These are phyloP conservation scores for Mormyrus iriodes DNA, from an alignment of 2,113 vertebrate genomes.

Conservation along the genomic window DNA sequence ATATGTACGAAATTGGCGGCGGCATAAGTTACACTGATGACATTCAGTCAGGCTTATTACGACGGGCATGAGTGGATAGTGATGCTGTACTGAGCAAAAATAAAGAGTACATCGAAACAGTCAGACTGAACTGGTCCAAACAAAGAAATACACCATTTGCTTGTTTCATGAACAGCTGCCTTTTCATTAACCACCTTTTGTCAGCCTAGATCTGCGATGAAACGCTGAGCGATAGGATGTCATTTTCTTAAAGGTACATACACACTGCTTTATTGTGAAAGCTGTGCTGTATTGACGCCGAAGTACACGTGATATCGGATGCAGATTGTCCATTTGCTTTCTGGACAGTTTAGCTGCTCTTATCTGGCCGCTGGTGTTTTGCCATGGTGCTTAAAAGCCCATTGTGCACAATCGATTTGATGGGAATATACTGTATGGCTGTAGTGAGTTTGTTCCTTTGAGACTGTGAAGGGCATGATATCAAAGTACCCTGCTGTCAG, in stretches of 20 bases:
- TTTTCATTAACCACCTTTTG: not conserved
- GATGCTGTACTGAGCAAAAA: not conserved
- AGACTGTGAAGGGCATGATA: not conserved
- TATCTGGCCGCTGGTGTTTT: not conserved
- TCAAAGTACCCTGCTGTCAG: not conserved
- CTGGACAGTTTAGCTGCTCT: not conserved
- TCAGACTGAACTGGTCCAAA: not conserved
- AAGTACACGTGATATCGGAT: not conserved
- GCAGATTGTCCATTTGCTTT: not conserved
- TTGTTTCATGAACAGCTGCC: not conserved
- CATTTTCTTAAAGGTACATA: not conserved
- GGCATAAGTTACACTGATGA: not conserved
- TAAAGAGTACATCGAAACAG: not conserved
- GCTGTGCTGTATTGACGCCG: not conserved
- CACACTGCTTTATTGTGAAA: not conserved
- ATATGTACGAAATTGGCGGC: not conserved
- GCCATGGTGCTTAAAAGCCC: not conserved
- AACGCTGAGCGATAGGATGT: not conserved
- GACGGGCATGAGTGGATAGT: not conserved
- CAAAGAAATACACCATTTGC: not conserved
- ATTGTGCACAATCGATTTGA: not conserved
- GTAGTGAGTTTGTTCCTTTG: not conserved
- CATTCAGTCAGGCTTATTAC: not conserved
- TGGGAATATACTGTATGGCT: not conserved
- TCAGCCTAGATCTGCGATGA: not conserved